These are phyloP conservation scores for Yponomeuta cagnagella DNA, from an alignment of 2,888 invertebrate genomes.

Conservation along the genomic window DNA sequence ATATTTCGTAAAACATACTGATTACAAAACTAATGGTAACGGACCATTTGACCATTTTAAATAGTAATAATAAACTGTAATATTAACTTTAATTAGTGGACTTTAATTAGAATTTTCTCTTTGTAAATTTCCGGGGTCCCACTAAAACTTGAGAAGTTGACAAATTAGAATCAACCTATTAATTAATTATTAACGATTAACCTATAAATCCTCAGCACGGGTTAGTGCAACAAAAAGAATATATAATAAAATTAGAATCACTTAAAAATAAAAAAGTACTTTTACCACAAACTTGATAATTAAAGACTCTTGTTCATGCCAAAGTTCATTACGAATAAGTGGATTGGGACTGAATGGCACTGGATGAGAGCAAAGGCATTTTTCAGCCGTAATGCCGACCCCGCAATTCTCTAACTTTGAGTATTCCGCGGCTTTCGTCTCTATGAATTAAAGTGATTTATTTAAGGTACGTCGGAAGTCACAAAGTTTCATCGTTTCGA, in stretches of 20 bases:
- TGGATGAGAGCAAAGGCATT: constrained; percentile 39
- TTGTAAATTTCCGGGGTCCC: neutral
- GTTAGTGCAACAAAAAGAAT: too few species aligned
- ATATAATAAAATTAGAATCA: neutral
- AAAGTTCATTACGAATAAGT: constrained; percentile 25
- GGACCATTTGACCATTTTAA: too few species aligned
- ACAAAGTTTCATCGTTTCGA: constrained; percentile 58
- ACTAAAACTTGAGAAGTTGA: neutral
- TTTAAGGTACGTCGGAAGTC: constrained; percentile 49
- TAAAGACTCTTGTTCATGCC: constrained; percentile 22
- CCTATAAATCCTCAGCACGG: too few species aligned
- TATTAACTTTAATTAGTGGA: too few species aligned
- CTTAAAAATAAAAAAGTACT: neutral
- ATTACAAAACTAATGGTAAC: neutral
- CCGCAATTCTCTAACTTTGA: constrained; percentile 45
- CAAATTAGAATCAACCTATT: neutral
- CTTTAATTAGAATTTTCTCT: neutral
- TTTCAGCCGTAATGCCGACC: constrained; percentile 49
- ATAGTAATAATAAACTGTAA: too few species aligned
- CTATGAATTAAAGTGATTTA: constrained; percentile 71
- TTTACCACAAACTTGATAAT: constrained; percentile 25
- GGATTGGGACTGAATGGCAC: constrained; percentile 26
- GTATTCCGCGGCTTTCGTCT: constrained; percentile 52
- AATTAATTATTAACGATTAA: too few species aligned
- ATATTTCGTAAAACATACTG: neutral